A percentile compares a stretch with the other conserved stretches of the same genome.
Conservation (phyloP, 2,113 vertebrate species). For the Rhizomys pruinosus region DNA sequence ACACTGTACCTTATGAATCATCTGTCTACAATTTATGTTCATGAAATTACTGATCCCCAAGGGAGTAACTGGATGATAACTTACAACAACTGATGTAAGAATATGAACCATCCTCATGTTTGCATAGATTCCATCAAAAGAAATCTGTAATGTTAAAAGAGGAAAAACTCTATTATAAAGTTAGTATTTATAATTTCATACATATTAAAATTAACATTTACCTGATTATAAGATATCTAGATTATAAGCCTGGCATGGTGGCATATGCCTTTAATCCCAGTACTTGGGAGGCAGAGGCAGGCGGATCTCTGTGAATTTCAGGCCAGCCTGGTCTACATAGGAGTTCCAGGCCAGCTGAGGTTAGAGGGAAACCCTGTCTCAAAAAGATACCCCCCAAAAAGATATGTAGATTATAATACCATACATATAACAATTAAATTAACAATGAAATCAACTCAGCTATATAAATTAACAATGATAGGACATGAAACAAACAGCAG, state of each 20-base stretch:
- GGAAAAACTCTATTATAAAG: slow-evolving; percentile 35
- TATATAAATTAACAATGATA: slow-evolving; percentile 9
- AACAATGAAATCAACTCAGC: slow-evolving; percentile 23
- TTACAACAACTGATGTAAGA: slow-evolving; percentile 99
- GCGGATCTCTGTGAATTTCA: no score
- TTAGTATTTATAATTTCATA: slow-evolving; percentile 26
- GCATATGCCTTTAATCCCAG: no score
- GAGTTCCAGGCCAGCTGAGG: no score
- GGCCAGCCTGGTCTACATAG: no score
- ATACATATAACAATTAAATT: neutral
- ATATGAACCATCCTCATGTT: slow-evolving; percentile 99
- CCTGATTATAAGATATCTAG: slow-evolving; percentile 26
- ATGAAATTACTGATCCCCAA: slow-evolving; percentile 14
- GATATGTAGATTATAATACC: slow-evolving; percentile 9
- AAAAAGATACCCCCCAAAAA: no score
- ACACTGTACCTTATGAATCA: slow-evolving; percentile 28
- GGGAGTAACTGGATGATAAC: slow-evolving; percentile 81
- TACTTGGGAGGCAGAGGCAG: no score
- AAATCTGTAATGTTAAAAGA: slow-evolving; percentile 89
- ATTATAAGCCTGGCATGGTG: neutral
- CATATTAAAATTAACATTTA: neutral
- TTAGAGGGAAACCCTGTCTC: no score
- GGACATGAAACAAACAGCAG: slow-evolving; percentile 26
- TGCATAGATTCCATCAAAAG: slow-evolving; percentile 99
- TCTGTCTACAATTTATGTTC: slow-evolving; percentile 35